These are phyloP conservation scores for Sminthurides aquaticus DNA, from an alignment of 2,888 invertebrate species.

Conservation along the genomic window DNA sequence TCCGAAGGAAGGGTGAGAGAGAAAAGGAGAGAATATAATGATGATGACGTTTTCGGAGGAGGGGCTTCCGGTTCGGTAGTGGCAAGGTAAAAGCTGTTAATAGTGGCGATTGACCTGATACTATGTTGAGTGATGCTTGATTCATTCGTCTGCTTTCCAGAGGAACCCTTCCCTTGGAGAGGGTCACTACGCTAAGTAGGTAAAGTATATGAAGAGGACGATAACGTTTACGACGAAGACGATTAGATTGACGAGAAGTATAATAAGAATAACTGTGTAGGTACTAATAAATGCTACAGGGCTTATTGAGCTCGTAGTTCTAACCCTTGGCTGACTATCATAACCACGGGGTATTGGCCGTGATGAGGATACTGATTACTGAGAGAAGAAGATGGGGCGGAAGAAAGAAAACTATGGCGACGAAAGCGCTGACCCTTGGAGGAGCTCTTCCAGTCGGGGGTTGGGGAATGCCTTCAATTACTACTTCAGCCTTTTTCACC, in stretches of 20 bases:
- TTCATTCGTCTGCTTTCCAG: no score
- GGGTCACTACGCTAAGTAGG: background rate
- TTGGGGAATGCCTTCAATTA: conserved; percentile 63
- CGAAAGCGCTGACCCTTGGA: conserved; percentile 17
- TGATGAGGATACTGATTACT: conserved; percentile 22
- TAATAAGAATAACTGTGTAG: conserved; percentile 19
- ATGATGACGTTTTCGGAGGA: no score
- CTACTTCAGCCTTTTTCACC: conserved; percentile 86
- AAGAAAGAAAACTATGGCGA: conserved; percentile 22
- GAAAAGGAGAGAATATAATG: no score
- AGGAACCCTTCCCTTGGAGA: no score
- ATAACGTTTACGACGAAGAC: conserved; percentile 15
- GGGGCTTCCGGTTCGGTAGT: no score
- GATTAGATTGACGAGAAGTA: conserved; percentile 13
- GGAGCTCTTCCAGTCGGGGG: conserved; percentile 53
- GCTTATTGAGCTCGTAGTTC: background rate
- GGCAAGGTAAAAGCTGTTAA: no score
- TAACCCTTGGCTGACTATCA: conserved; percentile 18
- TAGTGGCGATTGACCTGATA: no score
- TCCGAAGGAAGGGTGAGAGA: no score
- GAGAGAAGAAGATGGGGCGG: conserved; percentile 24
- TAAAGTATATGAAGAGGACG: conserved; percentile 21
- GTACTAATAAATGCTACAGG: conserved; percentile 9
- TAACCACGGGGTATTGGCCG: conserved; percentile 22
- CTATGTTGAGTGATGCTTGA: no score